phyloP scores from a whole-genome alignment of 2,113 vertebrate species.

The Furnarius figulus region DNA sequence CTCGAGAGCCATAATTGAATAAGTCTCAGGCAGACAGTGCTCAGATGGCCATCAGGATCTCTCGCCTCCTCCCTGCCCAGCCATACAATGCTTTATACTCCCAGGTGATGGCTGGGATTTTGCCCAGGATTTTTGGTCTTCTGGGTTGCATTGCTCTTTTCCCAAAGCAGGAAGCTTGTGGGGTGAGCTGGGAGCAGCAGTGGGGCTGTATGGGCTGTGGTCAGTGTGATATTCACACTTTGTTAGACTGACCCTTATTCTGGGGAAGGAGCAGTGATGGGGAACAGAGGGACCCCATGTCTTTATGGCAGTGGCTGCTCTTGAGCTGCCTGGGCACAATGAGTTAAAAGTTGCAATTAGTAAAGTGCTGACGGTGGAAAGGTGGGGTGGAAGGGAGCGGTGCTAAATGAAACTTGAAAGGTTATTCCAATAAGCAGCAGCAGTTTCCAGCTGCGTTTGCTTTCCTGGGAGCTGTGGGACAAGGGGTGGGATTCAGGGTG shows the following conservation, averaged over 20 bases:
- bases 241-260: background rate
- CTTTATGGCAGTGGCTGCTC: background rate
- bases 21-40: slow-evolving; percentile 25
- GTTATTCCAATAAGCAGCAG: slow-evolving; percentile 36
- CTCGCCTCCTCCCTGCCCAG: background rate
- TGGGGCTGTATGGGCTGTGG: rapidly evolving
- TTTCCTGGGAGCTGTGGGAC: background rate
- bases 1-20: slow-evolving; percentile 32
- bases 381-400: background rate
- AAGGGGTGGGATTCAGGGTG: background rate
- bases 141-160: background rate
- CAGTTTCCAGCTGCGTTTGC: background rate
- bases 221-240: background rate
- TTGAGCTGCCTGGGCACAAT: background rate
- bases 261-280: background rate
- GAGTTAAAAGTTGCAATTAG: slow-evolving; percentile 44
- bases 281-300: background rate
- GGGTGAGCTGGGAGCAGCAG: background rate
- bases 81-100: background rate
- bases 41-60: slow-evolving; percentile 8
- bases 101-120: background rate
- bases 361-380: background rate
- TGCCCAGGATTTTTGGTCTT: background rate
- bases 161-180: background rate
- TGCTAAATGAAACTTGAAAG: slow-evolving; percentile 58